These are phyloP conservation scores for Pseudopleuronectes americanus DNA, from an alignment of 2,797 vertebrate species.

Conservation along the genomic window DNA sequence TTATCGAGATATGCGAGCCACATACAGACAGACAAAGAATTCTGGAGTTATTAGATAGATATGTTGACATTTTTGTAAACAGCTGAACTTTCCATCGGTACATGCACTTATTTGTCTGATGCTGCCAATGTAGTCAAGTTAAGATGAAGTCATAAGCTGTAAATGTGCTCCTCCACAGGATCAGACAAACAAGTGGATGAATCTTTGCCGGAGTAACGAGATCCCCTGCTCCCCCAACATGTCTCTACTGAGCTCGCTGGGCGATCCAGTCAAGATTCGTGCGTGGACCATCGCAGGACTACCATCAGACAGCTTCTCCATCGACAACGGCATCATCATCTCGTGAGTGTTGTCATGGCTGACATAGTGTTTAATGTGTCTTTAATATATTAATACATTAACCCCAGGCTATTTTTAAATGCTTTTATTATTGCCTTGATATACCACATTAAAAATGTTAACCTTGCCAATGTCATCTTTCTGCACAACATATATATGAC, in stretches of 20 bases:
- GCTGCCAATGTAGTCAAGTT: background rate
- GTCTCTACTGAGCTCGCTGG: slow-evolving; percentile 87
- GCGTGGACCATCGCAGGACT: slow-evolving; percentile 92
- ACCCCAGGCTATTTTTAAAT: no score
- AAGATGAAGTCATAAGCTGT: background rate
- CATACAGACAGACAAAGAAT: no score
- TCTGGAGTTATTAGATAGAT: no score
- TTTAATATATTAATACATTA: background rate
- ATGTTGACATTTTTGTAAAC: background rate
- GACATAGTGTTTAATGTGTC: background rate
- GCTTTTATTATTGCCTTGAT: no score
- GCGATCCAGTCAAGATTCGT: slow-evolving; percentile 89
- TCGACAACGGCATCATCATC: slow-evolving; percentile 93
- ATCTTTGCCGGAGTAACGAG: slow-evolving; percentile 80
- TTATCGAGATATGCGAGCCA: no score
- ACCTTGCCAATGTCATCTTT: no score
- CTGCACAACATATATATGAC: no score
- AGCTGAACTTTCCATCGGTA: background rate
- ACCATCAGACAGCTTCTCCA: slow-evolving; percentile 91
- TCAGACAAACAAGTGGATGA: slow-evolving; percentile 88
- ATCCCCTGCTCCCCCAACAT: slow-evolving; percentile 89
- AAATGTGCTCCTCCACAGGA: slow-evolving; percentile 70
- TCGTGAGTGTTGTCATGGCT: slow-evolving; percentile 84
- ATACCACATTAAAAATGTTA: no score
- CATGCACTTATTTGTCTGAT: background rate